These are phyloP conservation scores for Artemia franciscana DNA, from an alignment of 1,140 invertebrate genomes.

Conservation along the genomic window DNA sequence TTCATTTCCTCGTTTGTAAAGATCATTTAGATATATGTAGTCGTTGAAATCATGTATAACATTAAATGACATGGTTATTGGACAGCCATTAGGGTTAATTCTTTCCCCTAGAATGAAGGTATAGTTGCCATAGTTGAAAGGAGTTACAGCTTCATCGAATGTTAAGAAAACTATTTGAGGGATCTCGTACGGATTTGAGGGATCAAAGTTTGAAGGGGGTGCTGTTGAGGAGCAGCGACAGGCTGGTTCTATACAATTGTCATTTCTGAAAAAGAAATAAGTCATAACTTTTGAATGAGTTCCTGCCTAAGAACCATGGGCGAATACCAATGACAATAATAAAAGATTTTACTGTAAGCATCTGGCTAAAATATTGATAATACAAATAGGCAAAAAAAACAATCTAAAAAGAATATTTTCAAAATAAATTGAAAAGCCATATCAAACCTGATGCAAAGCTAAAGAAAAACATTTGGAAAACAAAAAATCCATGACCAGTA, in stretches of 20 bases:
- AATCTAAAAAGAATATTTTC: too few relatives aligned
- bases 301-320: too few relatives aligned
- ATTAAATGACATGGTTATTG: constrained; percentile 23
- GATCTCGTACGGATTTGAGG: constrained; percentile 6
- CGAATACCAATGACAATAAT: too few relatives aligned
- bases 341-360: too few relatives aligned
- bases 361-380: too few relatives aligned
- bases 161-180: constrained; percentile 20
- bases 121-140: constrained; percentile 10
- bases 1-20: constrained; percentile 22
- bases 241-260: constrained; percentile 21
- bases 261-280: neutral
- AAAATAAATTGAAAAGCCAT: too few relatives aligned
- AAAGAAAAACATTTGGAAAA: too few relatives aligned
- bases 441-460: too few relatives aligned
- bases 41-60: constrained; percentile 26
- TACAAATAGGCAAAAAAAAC: too few relatives aligned
- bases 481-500: too few relatives aligned
- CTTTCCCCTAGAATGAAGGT: constrained; percentile 5
- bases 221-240: constrained; percentile 25
- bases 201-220: constrained; percentile 21
- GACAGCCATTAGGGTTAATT: constrained; percentile 10
- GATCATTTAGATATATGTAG: constrained; percentile 22
- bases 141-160: constrained; percentile 18
- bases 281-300: too few relatives aligned